phyloP scores from a whole-genome alignment of 2,888 invertebrate species.

The Erebia aethiops region DNA sequence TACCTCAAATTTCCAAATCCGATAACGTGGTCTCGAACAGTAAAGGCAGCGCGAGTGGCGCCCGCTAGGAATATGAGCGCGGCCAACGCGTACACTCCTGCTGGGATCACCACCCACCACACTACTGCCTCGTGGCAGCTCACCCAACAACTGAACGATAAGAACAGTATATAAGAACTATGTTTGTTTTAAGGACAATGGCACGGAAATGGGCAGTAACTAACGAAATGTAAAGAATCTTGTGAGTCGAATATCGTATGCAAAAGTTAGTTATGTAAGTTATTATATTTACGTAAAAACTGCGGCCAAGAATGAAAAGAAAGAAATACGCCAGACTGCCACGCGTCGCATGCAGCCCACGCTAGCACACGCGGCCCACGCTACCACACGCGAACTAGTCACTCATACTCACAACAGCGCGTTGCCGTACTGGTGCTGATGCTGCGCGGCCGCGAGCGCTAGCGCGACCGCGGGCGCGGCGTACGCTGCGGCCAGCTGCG shows the following conservation, averaged over 20 bases:
- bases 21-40: slow-evolving; percentile 93
- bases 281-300: too few relatives aligned
- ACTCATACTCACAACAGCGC: slow-evolving; percentile 91
- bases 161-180: background rate
- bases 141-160: slow-evolving; percentile 92
- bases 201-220: too few relatives aligned
- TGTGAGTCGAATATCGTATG: too few relatives aligned
- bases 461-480: slow-evolving; percentile 96
- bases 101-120: slow-evolving; percentile 97
- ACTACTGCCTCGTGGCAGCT: slow-evolving; percentile 96
- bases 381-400: slow-evolving; percentile 95
- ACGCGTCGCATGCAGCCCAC: slow-evolving; percentile 96
- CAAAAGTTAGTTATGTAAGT: too few relatives aligned
- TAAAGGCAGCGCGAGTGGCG: slow-evolving; percentile 95
- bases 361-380: slow-evolving; percentile 95
- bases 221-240: too few relatives aligned
- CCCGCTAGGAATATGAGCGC: slow-evolving; percentile 92
- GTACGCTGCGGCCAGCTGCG: slow-evolving; percentile 96
- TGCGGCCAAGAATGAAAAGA: too few relatives aligned
- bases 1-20: slow-evolving; percentile 92
- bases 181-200: too few relatives aligned
- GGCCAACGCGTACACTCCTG: slow-evolving; percentile 89
- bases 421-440: slow-evolving; percentile 97
- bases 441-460: slow-evolving; percentile 94
- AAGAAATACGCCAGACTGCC: slow-evolving; percentile 88